Percentiles rank a stretch among this genome's conserved stretches.
phyloP scores from a whole-genome alignment of 53 echinoderm and acorn worm genomes.

The Actinopyga echinites region DNA sequence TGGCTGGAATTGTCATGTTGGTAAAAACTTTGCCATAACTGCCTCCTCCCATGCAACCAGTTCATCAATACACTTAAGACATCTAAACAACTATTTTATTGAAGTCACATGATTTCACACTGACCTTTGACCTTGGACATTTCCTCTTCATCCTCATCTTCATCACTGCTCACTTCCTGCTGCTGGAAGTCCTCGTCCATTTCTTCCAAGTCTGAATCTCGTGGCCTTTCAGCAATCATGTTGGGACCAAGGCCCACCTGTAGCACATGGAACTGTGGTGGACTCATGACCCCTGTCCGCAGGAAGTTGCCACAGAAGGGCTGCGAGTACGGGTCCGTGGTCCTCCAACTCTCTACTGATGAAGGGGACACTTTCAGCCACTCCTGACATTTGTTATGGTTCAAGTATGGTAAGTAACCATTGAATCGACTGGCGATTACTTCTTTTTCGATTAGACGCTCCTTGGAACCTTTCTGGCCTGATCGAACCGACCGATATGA shows the following conservation, averaged over 20 bases:
- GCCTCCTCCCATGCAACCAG: no score
- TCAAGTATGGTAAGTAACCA: slow-evolving; percentile 30
- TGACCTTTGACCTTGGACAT: slow-evolving; percentile 21
- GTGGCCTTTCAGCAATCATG: slow-evolving; percentile 40
- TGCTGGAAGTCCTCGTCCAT: slow-evolving; percentile 25
- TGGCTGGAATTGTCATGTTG: no score
- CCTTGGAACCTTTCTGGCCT: slow-evolving; percentile 1
- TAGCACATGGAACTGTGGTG: slow-evolving; percentile 33
- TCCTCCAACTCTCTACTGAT: slow-evolving; percentile 34
- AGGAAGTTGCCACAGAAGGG: slow-evolving; percentile 40
- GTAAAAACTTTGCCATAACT: no score
- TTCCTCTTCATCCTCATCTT: not conserved
- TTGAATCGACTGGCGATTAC: not conserved
- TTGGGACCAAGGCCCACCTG: slow-evolving; percentile 38
- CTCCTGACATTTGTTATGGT: slow-evolving; percentile 34
- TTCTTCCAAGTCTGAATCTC: slow-evolving; percentile 18
- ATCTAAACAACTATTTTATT: not conserved
- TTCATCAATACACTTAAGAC: no score
- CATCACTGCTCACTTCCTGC: not conserved
- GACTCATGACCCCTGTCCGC: slow-evolving; percentile 36
- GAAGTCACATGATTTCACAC: not conserved
- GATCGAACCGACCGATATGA: not conserved
- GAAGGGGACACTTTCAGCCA: slow-evolving; percentile 32
- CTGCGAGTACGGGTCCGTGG: slow-evolving; percentile 31
- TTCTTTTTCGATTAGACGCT: not conserved